A percentile compares a stretch with the other conserved stretches of the same genome.
phyloP scores from a whole-genome alignment of 2,797 vertebrate genomes.

The Propithecus deckenii region DNA sequence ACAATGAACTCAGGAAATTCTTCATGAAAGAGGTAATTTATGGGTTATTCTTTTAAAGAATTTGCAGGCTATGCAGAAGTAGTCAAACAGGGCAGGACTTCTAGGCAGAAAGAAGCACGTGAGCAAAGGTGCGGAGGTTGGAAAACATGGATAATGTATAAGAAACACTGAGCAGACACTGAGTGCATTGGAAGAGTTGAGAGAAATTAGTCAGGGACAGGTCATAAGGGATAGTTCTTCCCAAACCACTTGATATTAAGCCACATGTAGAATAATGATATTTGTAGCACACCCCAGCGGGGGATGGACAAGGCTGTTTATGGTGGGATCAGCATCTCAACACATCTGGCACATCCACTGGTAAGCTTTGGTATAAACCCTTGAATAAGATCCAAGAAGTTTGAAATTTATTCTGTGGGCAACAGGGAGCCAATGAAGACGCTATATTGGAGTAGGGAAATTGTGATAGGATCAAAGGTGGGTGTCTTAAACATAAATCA shows the following conservation, averaged over 20 bases:
- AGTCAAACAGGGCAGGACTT: not conserved
- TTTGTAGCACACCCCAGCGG: not conserved
- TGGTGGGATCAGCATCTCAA: not conserved
- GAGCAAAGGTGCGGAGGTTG: not conserved
- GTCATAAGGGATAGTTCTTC: not conserved
- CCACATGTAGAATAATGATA: not conserved
- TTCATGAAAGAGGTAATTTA: not conserved
- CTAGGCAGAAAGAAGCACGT: not conserved
- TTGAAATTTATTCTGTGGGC: not conserved
- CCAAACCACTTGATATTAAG: not conserved
- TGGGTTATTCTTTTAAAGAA: not conserved
- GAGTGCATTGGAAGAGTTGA: rapidly evolving
- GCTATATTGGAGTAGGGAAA: not conserved
- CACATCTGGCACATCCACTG: not conserved
- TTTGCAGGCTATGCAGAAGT: not conserved
- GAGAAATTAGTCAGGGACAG: not conserved
- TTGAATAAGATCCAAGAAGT: not conserved
- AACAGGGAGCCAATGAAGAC: not conserved
- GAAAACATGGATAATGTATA: not conserved
- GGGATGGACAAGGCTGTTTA: not conserved
- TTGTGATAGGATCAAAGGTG: not conserved
- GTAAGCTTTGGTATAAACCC: not conserved
- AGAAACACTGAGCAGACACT: not conserved
- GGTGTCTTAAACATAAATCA: constrained; percentile 16
- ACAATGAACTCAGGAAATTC: not conserved